Percentiles rank a stretch among this genome's conserved stretches.
Evolutionary conservation across 2,113 vertebrate species (phyloP).

Genomic region (Miniopterus natalensis): DNA sequence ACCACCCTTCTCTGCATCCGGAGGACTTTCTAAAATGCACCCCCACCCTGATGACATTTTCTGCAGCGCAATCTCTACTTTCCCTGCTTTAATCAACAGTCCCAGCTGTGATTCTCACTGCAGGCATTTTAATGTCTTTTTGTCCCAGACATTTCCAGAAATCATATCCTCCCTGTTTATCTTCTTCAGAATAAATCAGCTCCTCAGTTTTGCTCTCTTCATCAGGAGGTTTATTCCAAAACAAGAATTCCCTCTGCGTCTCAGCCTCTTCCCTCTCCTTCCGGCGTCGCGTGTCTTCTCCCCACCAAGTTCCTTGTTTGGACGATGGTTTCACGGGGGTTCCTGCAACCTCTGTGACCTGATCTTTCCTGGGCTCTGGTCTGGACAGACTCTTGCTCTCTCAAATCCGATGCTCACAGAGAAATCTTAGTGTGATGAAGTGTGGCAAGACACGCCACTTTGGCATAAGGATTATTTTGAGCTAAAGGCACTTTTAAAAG

Average conservation of each 20-base stretch:
- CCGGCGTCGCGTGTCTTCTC: not conserved
- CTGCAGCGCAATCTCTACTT: not conserved
- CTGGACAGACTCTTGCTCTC: not conserved
- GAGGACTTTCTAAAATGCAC: not conserved
- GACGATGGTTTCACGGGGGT: not conserved
- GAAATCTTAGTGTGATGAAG: not conserved
- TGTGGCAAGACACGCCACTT: not conserved
- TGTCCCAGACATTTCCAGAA: slow-evolving; percentile 40
- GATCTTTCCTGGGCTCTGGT: not conserved
- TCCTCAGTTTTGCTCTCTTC: not conserved
- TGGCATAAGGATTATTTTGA: not conserved
- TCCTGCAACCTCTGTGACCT: not conserved
- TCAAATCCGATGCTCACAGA: not conserved
- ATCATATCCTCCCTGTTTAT: not conserved
- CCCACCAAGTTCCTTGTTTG: not conserved
- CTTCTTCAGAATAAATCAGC: not conserved
- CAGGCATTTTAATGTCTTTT: not conserved
- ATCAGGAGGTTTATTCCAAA: not conserved
- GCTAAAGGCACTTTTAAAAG: not conserved
- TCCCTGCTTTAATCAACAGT: not conserved
- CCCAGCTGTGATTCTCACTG: not conserved
- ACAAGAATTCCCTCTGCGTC: not conserved
- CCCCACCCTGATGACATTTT: not conserved
- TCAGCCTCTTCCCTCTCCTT: not conserved
- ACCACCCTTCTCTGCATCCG: not conserved